Base-by-base conservation (phyloP, 2,888 invertebrate species). In the Xestia rhomboidea region DNA sequence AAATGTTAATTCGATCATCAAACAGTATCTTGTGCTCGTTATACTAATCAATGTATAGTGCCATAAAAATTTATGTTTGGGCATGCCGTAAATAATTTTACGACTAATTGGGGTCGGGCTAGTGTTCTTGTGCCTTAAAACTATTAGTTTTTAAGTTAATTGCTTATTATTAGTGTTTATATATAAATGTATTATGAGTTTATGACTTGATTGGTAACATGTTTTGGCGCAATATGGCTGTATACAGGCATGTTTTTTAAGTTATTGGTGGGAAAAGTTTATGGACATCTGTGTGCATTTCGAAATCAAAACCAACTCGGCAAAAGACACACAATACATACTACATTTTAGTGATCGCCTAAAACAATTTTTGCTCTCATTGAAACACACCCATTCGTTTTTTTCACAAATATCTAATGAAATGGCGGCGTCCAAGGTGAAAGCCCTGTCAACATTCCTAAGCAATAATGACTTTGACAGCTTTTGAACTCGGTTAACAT, bases 1-100 rank as follows among this genome's bases (percentile, higher is more conserved):
- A 91, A 95, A 95, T 95, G 94, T 95, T 95, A 95, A 96, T 95
- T 95, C 90, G 92, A 93, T 94, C 95, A 93, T 95, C 95, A 95
- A 95, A 95, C 93, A 94, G 95, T 94, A 94, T 93, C 88, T 85
- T 88, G 34, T 41, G 92, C 91, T 95, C 94, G 95, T 96, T 95
- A 95, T 91, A 93, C 93, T 96, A 95, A 96, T 96, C 95, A 95
- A 94, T 93, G 94, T 93, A 93, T 94, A 91, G 94, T 92, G 93
- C 92, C 89, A 93, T 95, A 95, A 95, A 95, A 92, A 92, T 94
- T 94, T 93, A 94, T 93, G 90, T 90, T 88, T 87, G 89, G 87
- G 87, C 90, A 88, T 88, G 92, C 92, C 91, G 89, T 94, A 94
- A 93, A 95, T 95, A 93, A 94, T 93, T 93, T 93, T 91, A 90